A percentile compares a stretch with the other conserved stretches of the same genome.
Evolutionary conservation across 2,797 vertebrate genomes (phyloP).

Genomic region (Sarcoramphus papa): DNA sequence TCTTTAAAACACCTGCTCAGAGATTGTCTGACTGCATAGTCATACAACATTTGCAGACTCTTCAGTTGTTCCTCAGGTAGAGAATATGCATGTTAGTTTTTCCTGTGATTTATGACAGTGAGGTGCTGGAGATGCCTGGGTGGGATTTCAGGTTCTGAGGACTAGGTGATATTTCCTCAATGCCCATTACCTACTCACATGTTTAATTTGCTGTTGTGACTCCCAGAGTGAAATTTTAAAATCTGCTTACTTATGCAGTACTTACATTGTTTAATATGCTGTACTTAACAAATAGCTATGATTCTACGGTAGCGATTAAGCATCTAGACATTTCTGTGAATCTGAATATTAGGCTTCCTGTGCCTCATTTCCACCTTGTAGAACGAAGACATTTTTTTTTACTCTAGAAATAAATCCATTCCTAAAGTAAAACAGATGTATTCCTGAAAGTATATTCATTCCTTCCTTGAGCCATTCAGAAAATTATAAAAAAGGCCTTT

Average conservation of each 20-base stretch:
- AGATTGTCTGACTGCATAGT: background rate
- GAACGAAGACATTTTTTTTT: background rate
- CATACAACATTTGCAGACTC: background rate
- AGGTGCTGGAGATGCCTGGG: background rate
- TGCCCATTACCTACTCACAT: background rate
- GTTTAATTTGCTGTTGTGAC: background rate
- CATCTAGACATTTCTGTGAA: background rate
- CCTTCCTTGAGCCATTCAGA: background rate
- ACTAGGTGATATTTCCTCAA: background rate
- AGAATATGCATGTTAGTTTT: background rate
- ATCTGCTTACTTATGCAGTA: background rate
- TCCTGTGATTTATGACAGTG: background rate
- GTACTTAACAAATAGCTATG: background rate
- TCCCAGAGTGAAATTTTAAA: background rate
- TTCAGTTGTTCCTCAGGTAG: background rate
- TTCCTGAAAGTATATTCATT: background rate
- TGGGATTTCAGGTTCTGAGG: background rate
- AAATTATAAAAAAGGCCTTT: background rate
- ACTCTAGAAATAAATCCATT: background rate
- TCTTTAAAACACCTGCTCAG: background rate
- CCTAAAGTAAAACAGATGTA: background rate
- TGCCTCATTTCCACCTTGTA: background rate
- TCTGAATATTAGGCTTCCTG: background rate
- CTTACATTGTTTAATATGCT: background rate
- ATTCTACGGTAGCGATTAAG: accelerated